Evolutionary conservation across 2,113 vertebrate species (phyloP).

Genomic region (Podilymbus podiceps): DNA sequence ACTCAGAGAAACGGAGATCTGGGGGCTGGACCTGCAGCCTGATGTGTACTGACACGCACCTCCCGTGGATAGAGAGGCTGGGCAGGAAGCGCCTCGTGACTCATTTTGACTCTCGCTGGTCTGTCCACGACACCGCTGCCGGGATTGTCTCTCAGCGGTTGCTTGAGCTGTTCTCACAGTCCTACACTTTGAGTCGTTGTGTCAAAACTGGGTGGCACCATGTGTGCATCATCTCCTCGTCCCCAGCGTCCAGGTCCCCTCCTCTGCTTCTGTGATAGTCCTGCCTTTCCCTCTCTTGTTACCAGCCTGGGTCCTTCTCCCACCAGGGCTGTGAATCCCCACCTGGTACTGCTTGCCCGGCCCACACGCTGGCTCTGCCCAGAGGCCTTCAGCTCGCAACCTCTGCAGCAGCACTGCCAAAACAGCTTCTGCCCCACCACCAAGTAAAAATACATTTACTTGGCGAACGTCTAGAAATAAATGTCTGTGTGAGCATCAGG

Average conservation of each 20-base stretch:
- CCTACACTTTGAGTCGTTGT: background rate
- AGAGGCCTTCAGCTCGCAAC: background rate
- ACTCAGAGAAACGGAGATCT: background rate
- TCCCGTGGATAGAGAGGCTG: background rate
- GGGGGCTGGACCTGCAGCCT: background rate
- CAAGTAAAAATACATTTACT: background rate
- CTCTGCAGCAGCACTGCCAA: background rate
- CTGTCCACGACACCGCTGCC: background rate
- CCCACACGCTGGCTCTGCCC: accelerated
- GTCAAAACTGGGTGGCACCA: accelerated
- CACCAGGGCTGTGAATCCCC: background rate
- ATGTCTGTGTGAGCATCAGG: accelerated
- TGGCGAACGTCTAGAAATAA: background rate
- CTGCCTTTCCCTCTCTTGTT: background rate
- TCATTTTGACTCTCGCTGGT: background rate
- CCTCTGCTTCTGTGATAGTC: background rate
- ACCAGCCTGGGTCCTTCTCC: background rate
- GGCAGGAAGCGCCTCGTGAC: background rate
- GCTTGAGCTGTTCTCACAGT: background rate
- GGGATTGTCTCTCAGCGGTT: background rate
- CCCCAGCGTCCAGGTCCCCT: background rate
- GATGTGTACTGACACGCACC: background rate
- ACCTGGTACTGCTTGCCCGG: background rate
- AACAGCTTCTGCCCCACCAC: background rate
- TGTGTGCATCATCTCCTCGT: accelerated